Conservation (phyloP, 2,113 vertebrate genomes). For the Pygoscelis antarcticus region DNA sequence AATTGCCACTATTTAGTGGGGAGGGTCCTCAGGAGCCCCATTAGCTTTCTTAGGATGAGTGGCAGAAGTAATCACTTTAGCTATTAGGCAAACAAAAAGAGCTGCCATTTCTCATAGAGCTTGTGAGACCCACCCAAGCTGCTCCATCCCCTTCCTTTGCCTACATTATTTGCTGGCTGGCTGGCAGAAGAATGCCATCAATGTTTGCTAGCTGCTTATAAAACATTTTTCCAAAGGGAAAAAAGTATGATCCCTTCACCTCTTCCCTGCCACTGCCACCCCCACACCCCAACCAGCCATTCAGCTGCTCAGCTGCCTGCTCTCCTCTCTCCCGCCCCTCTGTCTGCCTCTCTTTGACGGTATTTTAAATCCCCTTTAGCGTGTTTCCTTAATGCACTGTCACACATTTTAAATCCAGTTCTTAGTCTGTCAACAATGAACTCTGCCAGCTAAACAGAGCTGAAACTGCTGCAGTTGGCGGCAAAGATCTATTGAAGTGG, state of each 20-base stretch:
- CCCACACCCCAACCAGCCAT: not conserved
- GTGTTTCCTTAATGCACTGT: not conserved
- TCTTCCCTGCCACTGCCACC: not conserved
- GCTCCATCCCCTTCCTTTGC: not conserved
- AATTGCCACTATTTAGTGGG: conserved; percentile 22
- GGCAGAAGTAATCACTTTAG: conserved; percentile 49
- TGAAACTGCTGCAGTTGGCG: not conserved
- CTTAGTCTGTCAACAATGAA: conserved; percentile 4
- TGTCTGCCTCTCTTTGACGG: not conserved
- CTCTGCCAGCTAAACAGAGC: conserved; percentile 29
- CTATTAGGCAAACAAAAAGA: conserved; percentile 41
- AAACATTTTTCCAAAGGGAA: conserved; percentile 20
- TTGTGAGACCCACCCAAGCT: not conserved
- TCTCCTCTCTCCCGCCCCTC: not conserved
- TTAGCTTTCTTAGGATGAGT: conserved; percentile 33
- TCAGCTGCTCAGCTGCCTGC: not conserved
- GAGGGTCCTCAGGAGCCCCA: not conserved
- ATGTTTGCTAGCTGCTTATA: not conserved
- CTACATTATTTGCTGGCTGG: not conserved
- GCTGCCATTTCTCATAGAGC: conserved; percentile 42
- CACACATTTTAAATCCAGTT: conserved; percentile 4
- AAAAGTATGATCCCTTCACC: not conserved
- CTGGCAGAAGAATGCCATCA: not conserved
- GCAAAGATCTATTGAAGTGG: conserved; percentile 17
- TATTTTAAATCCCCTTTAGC: not conserved